These are phyloP conservation scores for Cinara cedri DNA, from an alignment of 2,888 invertebrate species.

Conservation along the genomic window DNA sequence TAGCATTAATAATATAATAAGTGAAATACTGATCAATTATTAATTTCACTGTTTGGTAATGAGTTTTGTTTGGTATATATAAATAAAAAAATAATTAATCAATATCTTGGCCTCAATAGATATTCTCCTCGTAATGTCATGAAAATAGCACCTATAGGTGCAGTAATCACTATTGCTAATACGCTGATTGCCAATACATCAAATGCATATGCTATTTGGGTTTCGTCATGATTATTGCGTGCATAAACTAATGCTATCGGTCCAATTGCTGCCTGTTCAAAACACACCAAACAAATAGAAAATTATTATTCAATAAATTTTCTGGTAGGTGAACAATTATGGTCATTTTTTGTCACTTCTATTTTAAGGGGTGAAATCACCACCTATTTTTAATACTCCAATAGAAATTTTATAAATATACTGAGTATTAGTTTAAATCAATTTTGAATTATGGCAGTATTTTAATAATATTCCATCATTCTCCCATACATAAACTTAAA, in stretches of 20 bases:
- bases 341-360: too few relatives aligned
- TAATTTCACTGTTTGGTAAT: slow-evolving; percentile 17
- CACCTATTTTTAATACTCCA: too few relatives aligned
- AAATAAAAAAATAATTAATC: slow-evolving; percentile 6
- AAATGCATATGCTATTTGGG: slow-evolving; percentile 35
- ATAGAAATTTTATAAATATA: too few relatives aligned
- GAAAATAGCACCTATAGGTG: slow-evolving; percentile 63
- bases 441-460: too few relatives aligned
- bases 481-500: too few relatives aligned
- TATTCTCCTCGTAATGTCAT: slow-evolving; percentile 58
- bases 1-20: slow-evolving; percentile 42
- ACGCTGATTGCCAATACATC: slow-evolving; percentile 62
- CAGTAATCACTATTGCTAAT: slow-evolving; percentile 63
- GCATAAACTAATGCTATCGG: slow-evolving; percentile 70
- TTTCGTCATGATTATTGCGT: slow-evolving; percentile 60
- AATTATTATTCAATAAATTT: background rate
- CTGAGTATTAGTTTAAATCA: too few relatives aligned
- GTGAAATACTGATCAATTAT: slow-evolving; percentile 22
- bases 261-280: slow-evolving; percentile 70
- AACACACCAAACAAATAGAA: background rate
- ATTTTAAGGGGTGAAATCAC: too few relatives aligned
- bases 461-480: too few relatives aligned
- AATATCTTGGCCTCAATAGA: slow-evolving; percentile 38
- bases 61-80: background rate
- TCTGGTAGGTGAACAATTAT: too few relatives aligned